Percentiles rank a stretch among this genome's conserved stretches.
Conservation (phyloP, 2,888 invertebrate species). For the Heliconius cydno region DNA sequence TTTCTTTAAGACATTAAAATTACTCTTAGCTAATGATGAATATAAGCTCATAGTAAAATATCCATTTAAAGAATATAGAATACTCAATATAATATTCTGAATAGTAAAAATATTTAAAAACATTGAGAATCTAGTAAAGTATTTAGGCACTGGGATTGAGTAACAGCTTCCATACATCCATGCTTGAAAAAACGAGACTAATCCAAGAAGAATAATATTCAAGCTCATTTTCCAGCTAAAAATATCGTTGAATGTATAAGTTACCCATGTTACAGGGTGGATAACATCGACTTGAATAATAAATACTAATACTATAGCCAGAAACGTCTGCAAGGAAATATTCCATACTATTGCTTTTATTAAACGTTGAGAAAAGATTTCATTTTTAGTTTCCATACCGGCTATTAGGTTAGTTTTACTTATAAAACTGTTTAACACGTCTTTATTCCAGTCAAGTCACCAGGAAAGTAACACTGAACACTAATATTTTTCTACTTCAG, state of each 20-base stretch:
- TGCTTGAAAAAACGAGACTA: conserved; percentile 88
- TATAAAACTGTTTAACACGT: not conserved
- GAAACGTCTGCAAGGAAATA: conserved; percentile 81
- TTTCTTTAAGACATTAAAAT: conserved; percentile 80
- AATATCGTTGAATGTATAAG: conserved; percentile 83
- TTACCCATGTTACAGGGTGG: conserved; percentile 87
- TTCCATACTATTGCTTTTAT: conserved; percentile 84
- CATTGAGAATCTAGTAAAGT: conserved; percentile 86
- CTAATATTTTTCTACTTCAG: not conserved
- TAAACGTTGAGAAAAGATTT: conserved; percentile 85
- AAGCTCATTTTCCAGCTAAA: conserved; percentile 86
- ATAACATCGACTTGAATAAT: conserved; percentile 85
- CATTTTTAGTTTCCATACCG: conserved; percentile 75
- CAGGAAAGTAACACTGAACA: not conserved
- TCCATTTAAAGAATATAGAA: conserved; percentile 85
- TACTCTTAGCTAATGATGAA: conserved; percentile 85
- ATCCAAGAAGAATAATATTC: conserved; percentile 85
- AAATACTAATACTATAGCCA: conserved; percentile 78
- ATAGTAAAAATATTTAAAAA: conserved; percentile 85
- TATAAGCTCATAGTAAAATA: conserved; percentile 87
- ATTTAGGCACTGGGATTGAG: conserved; percentile 83
- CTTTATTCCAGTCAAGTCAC: not conserved
- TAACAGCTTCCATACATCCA: conserved; percentile 88
- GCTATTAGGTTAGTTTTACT: conserved; percentile 48
- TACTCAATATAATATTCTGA: conserved; percentile 82